Evolutionary conservation across 2,888 invertebrate species (phyloP), one percentile per base, ranked within the genome.

Genomic region (Drosophila kanekoi): DNA sequence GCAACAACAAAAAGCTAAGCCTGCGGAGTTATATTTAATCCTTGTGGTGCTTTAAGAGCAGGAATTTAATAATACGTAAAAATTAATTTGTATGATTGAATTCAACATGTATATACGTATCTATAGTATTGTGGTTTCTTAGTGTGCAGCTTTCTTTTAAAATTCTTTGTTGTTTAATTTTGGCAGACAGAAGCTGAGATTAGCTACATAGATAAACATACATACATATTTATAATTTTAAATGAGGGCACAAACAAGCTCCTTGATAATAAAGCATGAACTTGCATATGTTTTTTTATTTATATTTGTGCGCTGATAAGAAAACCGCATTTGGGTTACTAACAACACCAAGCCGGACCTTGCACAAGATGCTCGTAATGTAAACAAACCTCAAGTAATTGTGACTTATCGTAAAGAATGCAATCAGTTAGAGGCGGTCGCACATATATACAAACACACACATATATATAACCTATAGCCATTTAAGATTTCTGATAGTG

Each of bases 281-380:
- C 16, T 32, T 18, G 9, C 33, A 45, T 40, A 38, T 13, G 32
- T 3, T 9, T 14, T 18, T 1, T 4, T 57, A 20, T 2, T 28
- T 8, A 48, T 40, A 28, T 40, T 11, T 53, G 14, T 40, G 3
- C 9, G 33, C 52, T 51, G 70, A 64, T 72, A 69, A 72, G 48
- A 33, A 35, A 40, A 37, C 9, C 32, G 8, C 33, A 69, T 41
- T 54, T 51, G 49, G 43, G 63, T 40, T 51, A 45, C 41, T 40
- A 58, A 51, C n/a, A 58, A 51, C n/a, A 28, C 10, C 47, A 32
- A 20, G 40, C 16, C 37, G 54, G 51, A 52, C 54, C 63, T 58
- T 63, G 52, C 62, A 49, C 44, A 48, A 62, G 40, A 18, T 23
- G 32, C 13, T 10, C n/a, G 18, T 13, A 52, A 9, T 56, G 60